Percentiles rank a stretch among this genome's conserved stretches.
phyloP scores from a whole-genome alignment of 2,888 invertebrate genomes.

The Leptinotarsa peninsularis region DNA sequence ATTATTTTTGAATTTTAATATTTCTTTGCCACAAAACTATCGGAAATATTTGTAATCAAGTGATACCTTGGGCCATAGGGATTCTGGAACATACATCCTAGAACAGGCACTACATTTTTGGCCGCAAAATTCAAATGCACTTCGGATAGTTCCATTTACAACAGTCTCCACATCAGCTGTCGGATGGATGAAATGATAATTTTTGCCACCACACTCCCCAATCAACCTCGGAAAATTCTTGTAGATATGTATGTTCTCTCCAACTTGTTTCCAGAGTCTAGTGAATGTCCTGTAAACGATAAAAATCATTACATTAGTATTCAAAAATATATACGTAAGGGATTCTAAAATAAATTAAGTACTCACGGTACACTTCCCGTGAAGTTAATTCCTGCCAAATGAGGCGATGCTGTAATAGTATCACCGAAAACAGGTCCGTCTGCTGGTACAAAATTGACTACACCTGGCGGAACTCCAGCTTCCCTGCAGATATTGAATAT shows the following conservation, averaged over 20 bases:
- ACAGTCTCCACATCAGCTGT: conserved; percentile 88
- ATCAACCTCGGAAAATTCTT: conserved; percentile 92
- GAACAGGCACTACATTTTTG: conserved; percentile 99
- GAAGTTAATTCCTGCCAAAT: conserved; percentile 95
- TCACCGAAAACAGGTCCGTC: conserved; percentile 97
- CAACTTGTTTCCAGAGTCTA: conserved; percentile 92
- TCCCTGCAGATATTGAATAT: conserved; percentile 94
- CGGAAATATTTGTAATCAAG: too few relatives aligned
- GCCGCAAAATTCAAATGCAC: conserved; percentile 96
- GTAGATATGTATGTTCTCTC: conserved; percentile 86
- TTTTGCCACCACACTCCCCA: conserved; percentile 98
- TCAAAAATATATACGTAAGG: too few relatives aligned
- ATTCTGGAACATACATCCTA: conserved; percentile 94
- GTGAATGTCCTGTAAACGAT: conserved; percentile 81
- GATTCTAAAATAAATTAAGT: conserved; percentile 1
- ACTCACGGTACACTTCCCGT: conserved; percentile 95
- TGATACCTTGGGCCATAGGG: conserved; percentile 75
- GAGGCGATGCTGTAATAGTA: conserved; percentile 84
- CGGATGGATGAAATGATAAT: conserved; percentile 96
- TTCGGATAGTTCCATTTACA: conserved; percentile 85
- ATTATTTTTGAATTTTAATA: too few relatives aligned
- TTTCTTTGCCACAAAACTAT: too few relatives aligned
- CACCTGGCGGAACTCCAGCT: conserved; percentile 95
- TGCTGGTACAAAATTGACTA: conserved; percentile 96
- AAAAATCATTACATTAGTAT: neutral